phyloP scores from a whole-genome alignment of 2,797 vertebrate genomes.

The Labroides dimidiatus region DNA sequence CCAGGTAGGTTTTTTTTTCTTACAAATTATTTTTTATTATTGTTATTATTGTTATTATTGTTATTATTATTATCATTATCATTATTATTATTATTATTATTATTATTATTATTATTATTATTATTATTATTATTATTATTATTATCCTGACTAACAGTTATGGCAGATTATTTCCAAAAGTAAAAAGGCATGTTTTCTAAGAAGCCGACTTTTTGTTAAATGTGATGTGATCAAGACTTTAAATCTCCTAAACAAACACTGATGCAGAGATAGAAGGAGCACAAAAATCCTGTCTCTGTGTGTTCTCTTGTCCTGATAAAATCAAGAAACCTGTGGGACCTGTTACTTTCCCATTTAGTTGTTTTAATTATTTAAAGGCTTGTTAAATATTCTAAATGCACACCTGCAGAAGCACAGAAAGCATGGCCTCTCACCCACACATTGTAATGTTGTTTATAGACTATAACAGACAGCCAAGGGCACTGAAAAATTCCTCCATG shows the following conservation, averaged over 20 bases:
- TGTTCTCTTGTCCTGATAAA: constrained; percentile 21
- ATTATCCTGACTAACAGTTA: constrained; percentile 9
- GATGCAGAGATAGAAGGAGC: constrained; percentile 4
- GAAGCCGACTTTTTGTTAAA: neutral
- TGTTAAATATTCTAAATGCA: constrained; percentile 48
- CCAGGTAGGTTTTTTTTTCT: too few species aligned
- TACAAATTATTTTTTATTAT: too few species aligned
- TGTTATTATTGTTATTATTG: too few species aligned
- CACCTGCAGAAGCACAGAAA: constrained; percentile 32
- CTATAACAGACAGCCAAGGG: constrained; percentile 33
- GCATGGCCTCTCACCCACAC: neutral
- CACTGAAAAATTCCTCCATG: constrained; percentile 49
- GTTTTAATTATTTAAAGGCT: constrained; percentile 59
- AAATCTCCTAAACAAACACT: neutral
- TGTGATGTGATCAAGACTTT: too few species aligned
- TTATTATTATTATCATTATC: too few species aligned
- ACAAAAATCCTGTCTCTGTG: neutral
- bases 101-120: too few species aligned
- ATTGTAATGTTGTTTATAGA: constrained; percentile 40
- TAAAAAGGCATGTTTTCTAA: neutral
- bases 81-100: too few species aligned
- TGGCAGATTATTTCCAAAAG: neutral
- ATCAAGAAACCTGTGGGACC: constrained; percentile 22
- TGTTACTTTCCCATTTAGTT: constrained; percentile 40
- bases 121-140: too few species aligned